Base-by-base conservation (phyloP, 2,888 invertebrate genomes). In the Auanema sp. region DNA sequence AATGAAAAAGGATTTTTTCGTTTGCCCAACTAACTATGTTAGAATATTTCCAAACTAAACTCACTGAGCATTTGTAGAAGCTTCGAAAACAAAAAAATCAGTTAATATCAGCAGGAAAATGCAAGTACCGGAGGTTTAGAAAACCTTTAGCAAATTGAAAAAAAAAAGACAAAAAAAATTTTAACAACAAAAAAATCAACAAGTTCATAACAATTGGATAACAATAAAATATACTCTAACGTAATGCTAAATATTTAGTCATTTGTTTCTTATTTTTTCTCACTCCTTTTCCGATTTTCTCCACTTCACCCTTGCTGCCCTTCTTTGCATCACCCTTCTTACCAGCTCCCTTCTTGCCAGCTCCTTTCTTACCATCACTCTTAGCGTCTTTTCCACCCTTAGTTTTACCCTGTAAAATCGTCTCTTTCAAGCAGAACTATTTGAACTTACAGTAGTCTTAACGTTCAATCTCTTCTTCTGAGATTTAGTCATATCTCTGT, bases 401-500 rank as follows among this genome's bases (percentile, higher is more conserved):
- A 11, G 43, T 41, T 16, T 63, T 23, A 33, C 33, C 8, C 33
- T 33, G 33, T 33, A 33, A 33, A 5, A 5, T 33, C 33, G 8
- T 3, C 3, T 33, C 4, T 5, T 33, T 33, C 4, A 8, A 5
- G 33, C 33, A 33, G 33, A 33, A 33, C 8, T 33, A 3, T 33
- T 33, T 33, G n/a, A 33, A 33, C 33, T 33, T 33, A 33, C 33
- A 12, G 44, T 54, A 47, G 61, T 66, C 41, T 52, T 40, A 1
- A 54, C 25, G 24, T 58, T 68, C n/a, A 69, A 58, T 23, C 68
- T 69, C 64, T 75, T 75, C 64, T 75, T 71, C 33, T 66, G 66
- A 3, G 60, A 64, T n/a, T 69, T 71, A 56, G 61, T 69, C 68
- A 68, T 53, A 52, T 70, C 66, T n/a, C 67, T 51, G 58, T 80